phyloP scores from a whole-genome alignment of 2,797 vertebrate genomes.

The Trachurus trachurus region DNA sequence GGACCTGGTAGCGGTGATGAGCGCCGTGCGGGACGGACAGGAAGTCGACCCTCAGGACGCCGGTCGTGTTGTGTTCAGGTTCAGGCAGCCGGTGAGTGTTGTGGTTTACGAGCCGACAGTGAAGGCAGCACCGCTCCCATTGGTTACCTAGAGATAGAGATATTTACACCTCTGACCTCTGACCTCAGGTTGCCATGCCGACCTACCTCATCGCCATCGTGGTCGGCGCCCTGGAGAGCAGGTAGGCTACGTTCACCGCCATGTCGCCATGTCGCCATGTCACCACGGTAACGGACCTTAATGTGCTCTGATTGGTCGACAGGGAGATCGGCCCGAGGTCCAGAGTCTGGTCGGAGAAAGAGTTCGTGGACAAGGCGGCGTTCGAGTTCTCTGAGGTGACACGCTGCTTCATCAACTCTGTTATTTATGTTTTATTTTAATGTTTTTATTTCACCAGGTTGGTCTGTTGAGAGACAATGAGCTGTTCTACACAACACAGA shows the following conservation, averaged over 20 bases:
- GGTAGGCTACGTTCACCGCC: constrained; percentile 77
- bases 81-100: constrained; percentile 90
- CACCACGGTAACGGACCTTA: too few relatives aligned
- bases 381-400: constrained; percentile 97
- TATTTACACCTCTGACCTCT: constrained; percentile 10
- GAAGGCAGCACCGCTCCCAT: too few relatives aligned
- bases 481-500: too few relatives aligned
- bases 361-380: constrained; percentile 92
- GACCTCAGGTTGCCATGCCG: constrained; percentile 91
- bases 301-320: constrained; percentile 62
- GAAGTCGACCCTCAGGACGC: constrained; percentile 88
- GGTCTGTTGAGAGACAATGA: too few relatives aligned
- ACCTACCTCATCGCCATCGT: constrained; percentile 96
- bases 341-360: constrained; percentile 96
- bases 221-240: constrained; percentile 95
- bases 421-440: too few relatives aligned
- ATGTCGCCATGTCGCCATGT: neutral
- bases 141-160: too few relatives aligned
- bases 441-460: too few relatives aligned
- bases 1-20: constrained; percentile 95
- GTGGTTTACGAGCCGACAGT: too few relatives aligned
- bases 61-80: constrained; percentile 86
- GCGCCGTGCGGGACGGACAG: constrained; percentile 91
- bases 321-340: constrained; percentile 95
- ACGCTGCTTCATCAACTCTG: too few relatives aligned